Evolutionary conservation across 2,797 vertebrate species (phyloP).

Genomic region (Rhabdomys pumilio): DNA sequence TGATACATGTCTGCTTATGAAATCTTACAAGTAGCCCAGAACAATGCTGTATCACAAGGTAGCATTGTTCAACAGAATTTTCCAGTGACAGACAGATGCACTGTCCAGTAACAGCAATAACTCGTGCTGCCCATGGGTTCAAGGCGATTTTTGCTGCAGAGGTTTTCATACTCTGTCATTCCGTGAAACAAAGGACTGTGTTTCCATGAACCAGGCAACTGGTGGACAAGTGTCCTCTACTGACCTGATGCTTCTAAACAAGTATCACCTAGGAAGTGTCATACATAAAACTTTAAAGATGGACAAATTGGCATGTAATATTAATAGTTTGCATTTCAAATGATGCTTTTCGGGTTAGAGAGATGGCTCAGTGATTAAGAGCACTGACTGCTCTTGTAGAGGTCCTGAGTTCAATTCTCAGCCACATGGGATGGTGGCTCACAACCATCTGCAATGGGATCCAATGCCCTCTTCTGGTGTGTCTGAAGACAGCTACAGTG

Average conservation of each 20-base stretch:
- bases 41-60: not conserved
- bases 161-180: not conserved
- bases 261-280: not conserved
- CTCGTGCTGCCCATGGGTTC: not conserved
- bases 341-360: not conserved
- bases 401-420: no score
- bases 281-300: constrained; percentile 29
- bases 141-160: constrained; percentile 15
- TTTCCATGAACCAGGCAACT: constrained; percentile 26
- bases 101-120: not conserved
- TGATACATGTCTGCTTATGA: not conserved
- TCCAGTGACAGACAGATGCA: not conserved
- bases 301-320: constrained; percentile 35
- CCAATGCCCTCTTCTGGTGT: no score
- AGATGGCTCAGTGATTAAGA: no score
- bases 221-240: not conserved
- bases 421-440: no score
- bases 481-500: no score
- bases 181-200: not conserved
- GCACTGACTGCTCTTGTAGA: no score
- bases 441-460: no score
- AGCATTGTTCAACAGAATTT: not conserved
- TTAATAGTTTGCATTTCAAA: constrained; percentile 25
- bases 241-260: not conserved
- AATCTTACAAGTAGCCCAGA: not conserved